Evolutionary conservation across 2,113 vertebrate species (phyloP), one percentile per base, ranked within the genome.

Genomic region (Propithecus coquereli): DNA sequence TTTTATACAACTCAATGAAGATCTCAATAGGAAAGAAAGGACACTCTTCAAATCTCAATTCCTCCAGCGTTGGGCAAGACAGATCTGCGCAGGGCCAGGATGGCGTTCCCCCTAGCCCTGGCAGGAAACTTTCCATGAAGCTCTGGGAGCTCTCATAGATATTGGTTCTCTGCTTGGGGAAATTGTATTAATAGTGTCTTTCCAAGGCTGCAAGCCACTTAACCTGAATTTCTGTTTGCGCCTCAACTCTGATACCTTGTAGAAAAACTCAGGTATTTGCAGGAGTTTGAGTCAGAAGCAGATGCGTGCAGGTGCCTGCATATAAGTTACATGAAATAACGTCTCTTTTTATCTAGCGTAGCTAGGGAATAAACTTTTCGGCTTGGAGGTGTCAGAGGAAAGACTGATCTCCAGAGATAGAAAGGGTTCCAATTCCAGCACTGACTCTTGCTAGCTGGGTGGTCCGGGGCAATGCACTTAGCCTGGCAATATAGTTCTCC

Each of bases 1-100:
- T 99, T 99, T 99, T 98, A 98, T 98, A 98, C 97, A 97, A 99
- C 98, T 98, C 98, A 98, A 98, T 99, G 98, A 98, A 98, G 98
- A 98, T 98, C 98, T 98, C 98, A 98, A 98, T 97, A 98, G 98
- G 97, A 98, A 98, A 98, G 98, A 95, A 93, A 94, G 96, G 98
- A 97, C 96, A 97, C 94, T 98, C 96, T 98, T 99, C 97, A 98
- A 97, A 98, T 98, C 98, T 97, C 97, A 98, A 98, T 99, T 98
- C 97, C 94, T 98, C 90, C 88, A 97, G 97, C 97, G 92, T 97
- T 25, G 0, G 95, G 96, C 93, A 70, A 98, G 98, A 97, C 94
- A 94, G 97, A 96, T 97, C 97, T 40, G 76, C 93, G 93, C 97
- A 95, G 91, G 94, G 97, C 96, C 25, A 85, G 93, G 97, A 98